These are phyloP conservation scores for Calliscelio sp. DNA, from an alignment of 2,888 invertebrate genomes.

Conservation along the genomic window DNA sequence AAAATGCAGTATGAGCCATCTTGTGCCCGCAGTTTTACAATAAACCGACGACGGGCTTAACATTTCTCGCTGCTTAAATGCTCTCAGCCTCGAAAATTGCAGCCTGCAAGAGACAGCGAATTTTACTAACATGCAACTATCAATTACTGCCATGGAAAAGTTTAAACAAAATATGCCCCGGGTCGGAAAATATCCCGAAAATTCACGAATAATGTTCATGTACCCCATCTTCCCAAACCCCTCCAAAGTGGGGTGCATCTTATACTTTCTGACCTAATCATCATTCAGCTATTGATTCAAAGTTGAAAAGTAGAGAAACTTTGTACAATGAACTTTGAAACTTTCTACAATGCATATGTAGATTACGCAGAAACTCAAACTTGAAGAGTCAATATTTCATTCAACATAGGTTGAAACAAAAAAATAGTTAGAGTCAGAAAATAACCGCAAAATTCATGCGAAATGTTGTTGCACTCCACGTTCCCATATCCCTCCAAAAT, in stretches of 20 bases:
- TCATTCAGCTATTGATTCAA: slow-evolving; percentile 65
- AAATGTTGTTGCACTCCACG: too few relatives aligned
- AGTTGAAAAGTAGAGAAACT: slow-evolving; percentile 60
- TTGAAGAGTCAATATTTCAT: slow-evolving; percentile 70
- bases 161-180: too few relatives aligned
- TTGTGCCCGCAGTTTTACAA: slow-evolving; percentile 38
- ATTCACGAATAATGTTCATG: too few relatives aligned
- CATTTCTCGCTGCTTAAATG: slow-evolving; percentile 34
- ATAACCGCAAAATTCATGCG: too few relatives aligned
- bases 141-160: slow-evolving; percentile 13
- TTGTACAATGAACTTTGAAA: too few relatives aligned
- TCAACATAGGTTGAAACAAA: too few relatives aligned
- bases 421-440: too few relatives aligned
- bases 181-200: too few relatives aligned
- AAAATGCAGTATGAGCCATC: slow-evolving; percentile 41
- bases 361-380: slow-evolving; percentile 56
- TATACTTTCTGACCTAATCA: too few relatives aligned
- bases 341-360: slow-evolving; percentile 54
- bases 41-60: slow-evolving; percentile 32
- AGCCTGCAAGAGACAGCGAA: slow-evolving; percentile 16
- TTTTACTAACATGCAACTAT: slow-evolving; percentile 9
- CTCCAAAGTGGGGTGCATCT: too few relatives aligned
- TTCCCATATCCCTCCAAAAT: too few relatives aligned
- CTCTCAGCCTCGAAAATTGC: slow-evolving; percentile 30
- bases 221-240: too few relatives aligned